These are phyloP conservation scores for Tribolium freemani DNA, from an alignment of 2,888 invertebrate genomes.

Conservation along the genomic window DNA sequence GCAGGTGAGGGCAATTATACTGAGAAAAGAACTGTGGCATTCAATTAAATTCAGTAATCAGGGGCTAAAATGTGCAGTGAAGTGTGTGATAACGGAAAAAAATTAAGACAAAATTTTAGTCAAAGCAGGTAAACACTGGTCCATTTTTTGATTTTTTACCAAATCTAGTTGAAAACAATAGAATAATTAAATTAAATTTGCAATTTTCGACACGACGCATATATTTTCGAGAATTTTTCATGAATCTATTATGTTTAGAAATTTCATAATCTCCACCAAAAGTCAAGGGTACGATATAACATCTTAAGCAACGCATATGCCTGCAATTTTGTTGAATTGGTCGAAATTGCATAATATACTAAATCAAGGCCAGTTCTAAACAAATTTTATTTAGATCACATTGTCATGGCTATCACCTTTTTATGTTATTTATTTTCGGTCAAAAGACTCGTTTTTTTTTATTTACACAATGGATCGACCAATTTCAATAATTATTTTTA, in stretches of 20 bases:
- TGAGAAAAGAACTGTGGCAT: constrained; percentile 7
- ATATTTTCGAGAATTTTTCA: neutral
- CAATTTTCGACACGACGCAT: too few relatives aligned
- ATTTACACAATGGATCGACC: neutral
- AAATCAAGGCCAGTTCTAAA: constrained; percentile 13
- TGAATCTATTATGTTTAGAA: neutral
- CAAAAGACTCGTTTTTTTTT: neutral
- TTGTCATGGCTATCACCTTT: constrained; percentile 1
- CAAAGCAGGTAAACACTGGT: neutral
- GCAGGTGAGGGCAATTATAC: neutral
- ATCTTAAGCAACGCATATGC: constrained; percentile 3
- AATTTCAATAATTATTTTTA: neutral
- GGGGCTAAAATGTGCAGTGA: neutral
- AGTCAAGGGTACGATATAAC: constrained; percentile 16
- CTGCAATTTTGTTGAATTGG: constrained; percentile 7
- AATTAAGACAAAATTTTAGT: neutral
- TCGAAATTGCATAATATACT: constrained; percentile 7
- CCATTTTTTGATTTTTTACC: neutral
- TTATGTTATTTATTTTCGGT: neutral
- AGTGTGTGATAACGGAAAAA: neutral
- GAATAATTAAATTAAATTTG: too few relatives aligned
- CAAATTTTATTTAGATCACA: constrained; percentile 1
- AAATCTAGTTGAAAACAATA: too few relatives aligned
- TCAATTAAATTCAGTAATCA: neutral
- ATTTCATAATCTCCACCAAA: constrained; percentile 10